These are phyloP conservation scores for Himalopsyche anomala DNA, from an alignment of 2,888 invertebrate species.

Conservation along the genomic window DNA sequence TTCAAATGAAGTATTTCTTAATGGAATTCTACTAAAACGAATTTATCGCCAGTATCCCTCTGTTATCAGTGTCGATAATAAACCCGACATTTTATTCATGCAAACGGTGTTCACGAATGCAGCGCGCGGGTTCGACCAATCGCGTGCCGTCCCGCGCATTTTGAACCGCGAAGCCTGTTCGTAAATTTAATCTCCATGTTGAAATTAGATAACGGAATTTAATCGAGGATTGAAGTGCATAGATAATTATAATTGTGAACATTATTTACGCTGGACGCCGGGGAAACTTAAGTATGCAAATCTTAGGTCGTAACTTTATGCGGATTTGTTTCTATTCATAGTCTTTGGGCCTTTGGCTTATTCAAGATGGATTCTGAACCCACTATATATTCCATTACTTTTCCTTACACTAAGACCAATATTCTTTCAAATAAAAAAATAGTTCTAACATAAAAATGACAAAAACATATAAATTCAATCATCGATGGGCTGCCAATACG, in stretches of 20 bases:
- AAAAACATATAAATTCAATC: too few species aligned
- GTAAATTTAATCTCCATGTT: constrained; percentile 38
- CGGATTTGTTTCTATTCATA: neutral
- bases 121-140: constrained; percentile 5
- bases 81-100: constrained; percentile 29
- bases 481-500: too few species aligned
- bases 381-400: too few species aligned
- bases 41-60: neutral
- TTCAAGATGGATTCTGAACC: too few species aligned
- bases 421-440: too few species aligned
- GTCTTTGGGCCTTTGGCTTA: too few species aligned
- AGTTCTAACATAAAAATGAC: too few species aligned
- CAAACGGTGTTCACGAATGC: constrained; percentile 12
- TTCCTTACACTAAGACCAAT: too few species aligned
- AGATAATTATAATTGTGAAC: constrained; percentile 54
- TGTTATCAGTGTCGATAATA: constrained; percentile 15
- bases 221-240: constrained; percentile 51
- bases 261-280: constrained; percentile 38
- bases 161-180: constrained; percentile 28
- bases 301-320: constrained; percentile 46
- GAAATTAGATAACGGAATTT: constrained; percentile 45
- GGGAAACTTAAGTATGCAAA: constrained; percentile 49
- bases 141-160: constrained; percentile 30
- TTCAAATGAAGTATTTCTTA: neutral
- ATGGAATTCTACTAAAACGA: neutral